These are phyloP conservation scores for Gymnoscopelus microlampas DNA, from an alignment of 2,797 vertebrate species.

Conservation along the genomic window DNA sequence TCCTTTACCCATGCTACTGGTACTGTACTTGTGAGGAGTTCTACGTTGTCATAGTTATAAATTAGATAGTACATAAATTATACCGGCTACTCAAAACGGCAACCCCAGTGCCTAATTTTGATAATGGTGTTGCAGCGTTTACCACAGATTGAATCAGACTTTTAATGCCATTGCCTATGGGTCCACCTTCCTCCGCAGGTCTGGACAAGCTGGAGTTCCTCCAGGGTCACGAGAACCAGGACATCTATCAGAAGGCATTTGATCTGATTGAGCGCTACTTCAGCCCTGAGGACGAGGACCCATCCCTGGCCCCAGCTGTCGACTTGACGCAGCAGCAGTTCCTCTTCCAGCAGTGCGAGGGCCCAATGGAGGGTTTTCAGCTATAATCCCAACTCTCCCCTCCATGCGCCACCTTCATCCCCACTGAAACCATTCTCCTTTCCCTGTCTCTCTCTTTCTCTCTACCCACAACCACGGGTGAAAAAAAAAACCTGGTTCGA, in stretches of 20 bases:
- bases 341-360: constrained; percentile 98
- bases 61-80: too few relatives aligned
- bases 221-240: constrained; percentile 98
- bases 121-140: background rate
- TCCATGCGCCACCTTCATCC: constrained; percentile 58
- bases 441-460: constrained; percentile 48
- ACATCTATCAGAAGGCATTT: constrained; percentile 99
- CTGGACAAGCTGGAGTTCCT: constrained; percentile 98
- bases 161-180: background rate
- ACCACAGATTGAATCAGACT: background rate
- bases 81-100: too few relatives aligned
- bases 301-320: constrained; percentile 92
- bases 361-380: constrained; percentile 99
- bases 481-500: constrained; percentile 22
- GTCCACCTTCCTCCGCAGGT: constrained; percentile 73
- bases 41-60: too few relatives aligned
- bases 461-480: constrained; percentile 55
- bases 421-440: constrained; percentile 51
- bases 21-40: too few relatives aligned
- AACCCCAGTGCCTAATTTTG: background rate
- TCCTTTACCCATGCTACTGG: too few relatives aligned
- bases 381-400: constrained; percentile 82
- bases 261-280: constrained; percentile 99
- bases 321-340: constrained; percentile 97
- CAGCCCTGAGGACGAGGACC: constrained; percentile 95